A percentile compares a stretch with the other conserved stretches of the same genome.
phyloP scores from a whole-genome alignment of 2,113 vertebrate genomes.

The Connochaetes taurinus region DNA sequence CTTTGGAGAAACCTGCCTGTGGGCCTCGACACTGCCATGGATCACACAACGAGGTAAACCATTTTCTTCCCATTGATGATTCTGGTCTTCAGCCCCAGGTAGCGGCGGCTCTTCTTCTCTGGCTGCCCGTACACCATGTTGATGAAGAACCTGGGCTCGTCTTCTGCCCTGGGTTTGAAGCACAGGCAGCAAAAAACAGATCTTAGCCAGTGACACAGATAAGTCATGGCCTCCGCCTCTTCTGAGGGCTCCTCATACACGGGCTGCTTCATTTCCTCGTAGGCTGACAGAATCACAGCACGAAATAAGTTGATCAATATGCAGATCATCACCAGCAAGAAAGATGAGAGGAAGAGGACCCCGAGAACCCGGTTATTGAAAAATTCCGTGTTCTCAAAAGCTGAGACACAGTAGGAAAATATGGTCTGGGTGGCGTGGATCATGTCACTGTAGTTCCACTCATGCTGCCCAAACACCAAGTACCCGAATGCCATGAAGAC shows the following conservation, averaged over 20 bases:
- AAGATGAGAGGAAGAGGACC: conserved; percentile 69
- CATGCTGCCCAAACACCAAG: conserved; percentile 77
- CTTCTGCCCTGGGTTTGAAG: background rate
- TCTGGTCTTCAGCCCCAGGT: conserved; percentile 73
- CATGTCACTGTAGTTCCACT: conserved; percentile 71
- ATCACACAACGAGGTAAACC: conserved; percentile 73
- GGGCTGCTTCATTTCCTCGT: conserved; percentile 58
- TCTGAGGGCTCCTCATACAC: conserved; percentile 72
- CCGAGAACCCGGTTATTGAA: conserved; percentile 58
- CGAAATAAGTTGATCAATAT: conserved; percentile 73
- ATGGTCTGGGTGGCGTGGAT: conserved; percentile 68
- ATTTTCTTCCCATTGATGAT: conserved; percentile 65
- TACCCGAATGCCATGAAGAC: conserved; percentile 71
- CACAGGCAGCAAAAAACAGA: background rate
- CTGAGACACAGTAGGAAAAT: conserved; percentile 70
- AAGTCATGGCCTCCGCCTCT: conserved; percentile 64
- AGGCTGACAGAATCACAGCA: conserved; percentile 72
- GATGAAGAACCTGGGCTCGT: background rate
- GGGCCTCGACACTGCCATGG: background rate
- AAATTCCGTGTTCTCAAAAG: conserved; percentile 66
- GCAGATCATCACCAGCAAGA: conserved; percentile 74
- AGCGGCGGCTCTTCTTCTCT: background rate
- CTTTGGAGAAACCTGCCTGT: accelerated
- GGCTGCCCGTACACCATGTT: conserved; percentile 52
- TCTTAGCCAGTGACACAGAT: conserved; percentile 45